Percentiles rank a stretch among this genome's conserved stretches.
Evolutionary conservation across 2,797 vertebrate species (phyloP).

Genomic region (Acanthurus tractus): DNA sequence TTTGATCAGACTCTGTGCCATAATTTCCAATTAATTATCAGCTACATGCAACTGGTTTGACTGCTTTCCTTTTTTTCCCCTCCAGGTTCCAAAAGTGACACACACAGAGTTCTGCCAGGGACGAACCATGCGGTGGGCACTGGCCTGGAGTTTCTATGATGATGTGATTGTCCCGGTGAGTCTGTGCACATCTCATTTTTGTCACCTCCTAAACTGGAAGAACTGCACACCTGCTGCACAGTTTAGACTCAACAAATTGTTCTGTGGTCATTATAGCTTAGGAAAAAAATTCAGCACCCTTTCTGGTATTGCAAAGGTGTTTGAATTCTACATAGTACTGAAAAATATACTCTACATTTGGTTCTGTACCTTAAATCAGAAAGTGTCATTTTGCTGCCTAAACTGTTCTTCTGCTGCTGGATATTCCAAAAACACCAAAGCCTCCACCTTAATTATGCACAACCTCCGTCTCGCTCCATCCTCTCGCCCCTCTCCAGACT

Average conservation of each 20-base stretch:
- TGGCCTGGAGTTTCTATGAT: constrained; percentile 99
- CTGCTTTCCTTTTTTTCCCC: neutral
- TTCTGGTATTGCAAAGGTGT: neutral
- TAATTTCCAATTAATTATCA: neutral
- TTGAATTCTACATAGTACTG: neutral
- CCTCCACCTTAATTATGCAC: constrained; percentile 55
- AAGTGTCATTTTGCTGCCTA: neutral
- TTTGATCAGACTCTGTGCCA: neutral
- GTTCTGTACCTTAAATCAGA: neutral
- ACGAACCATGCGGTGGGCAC: constrained; percentile 97
- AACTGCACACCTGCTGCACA: neutral
- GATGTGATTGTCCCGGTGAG: constrained; percentile 95
- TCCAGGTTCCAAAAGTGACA: constrained; percentile 95
- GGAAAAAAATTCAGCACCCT: neutral
- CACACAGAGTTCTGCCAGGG: constrained; percentile 98
- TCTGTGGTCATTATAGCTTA: neutral
- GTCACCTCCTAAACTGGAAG: neutral
- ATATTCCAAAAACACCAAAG: constrained; percentile 39
- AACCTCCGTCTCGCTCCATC: constrained; percentile 26
- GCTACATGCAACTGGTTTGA: neutral
- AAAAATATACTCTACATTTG: constrained; percentile 1
- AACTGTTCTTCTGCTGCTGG: constrained; percentile 8
- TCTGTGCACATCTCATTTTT: constrained; percentile 23
- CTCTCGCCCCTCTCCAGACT: constrained; percentile 5
- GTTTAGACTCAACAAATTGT: neutral